Percentiles rank a stretch among this genome's conserved stretches.
phyloP scores from a whole-genome alignment of 1,140 invertebrate species.

The Papilio dardanus region DNA sequence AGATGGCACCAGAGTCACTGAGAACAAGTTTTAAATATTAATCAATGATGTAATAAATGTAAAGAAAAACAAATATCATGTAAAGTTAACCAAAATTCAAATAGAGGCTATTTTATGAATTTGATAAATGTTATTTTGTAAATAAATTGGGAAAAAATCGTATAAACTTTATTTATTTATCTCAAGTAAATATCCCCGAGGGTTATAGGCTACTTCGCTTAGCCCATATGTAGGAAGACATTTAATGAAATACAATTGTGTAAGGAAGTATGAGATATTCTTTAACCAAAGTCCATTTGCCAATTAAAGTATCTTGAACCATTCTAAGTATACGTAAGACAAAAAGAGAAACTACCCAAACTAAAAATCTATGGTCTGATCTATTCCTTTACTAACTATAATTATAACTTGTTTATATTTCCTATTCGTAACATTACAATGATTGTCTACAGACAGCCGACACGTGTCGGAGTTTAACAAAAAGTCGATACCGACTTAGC shows the following conservation, averaged over 20 bases:
- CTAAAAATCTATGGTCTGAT: no score
- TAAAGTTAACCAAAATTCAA: background rate
- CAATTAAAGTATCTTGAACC: no score
- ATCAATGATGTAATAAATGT: background rate
- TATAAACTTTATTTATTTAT: background rate
- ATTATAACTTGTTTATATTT: background rate
- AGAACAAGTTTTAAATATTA: constrained; percentile 43
- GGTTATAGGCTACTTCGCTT: no score
- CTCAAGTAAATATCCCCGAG: no score
- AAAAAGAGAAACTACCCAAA: no score
- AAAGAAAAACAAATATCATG: background rate
- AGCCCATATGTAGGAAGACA: no score
- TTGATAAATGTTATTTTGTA: background rate
- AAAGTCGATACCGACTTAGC: constrained; percentile 20
- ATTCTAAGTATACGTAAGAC: no score
- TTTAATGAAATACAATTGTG: no score
- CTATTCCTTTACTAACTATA: background rate
- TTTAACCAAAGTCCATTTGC: no score
- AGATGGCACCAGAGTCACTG: constrained; percentile 60
- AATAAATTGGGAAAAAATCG: background rate
- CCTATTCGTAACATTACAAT: background rate
- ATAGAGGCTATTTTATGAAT: background rate
- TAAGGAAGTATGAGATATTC: no score
- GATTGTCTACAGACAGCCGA: background rate
- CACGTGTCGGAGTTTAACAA: constrained; percentile 13